phyloP scores from a whole-genome alignment of 2,888 invertebrate genomes.

The Oscheius sp. region DNA sequence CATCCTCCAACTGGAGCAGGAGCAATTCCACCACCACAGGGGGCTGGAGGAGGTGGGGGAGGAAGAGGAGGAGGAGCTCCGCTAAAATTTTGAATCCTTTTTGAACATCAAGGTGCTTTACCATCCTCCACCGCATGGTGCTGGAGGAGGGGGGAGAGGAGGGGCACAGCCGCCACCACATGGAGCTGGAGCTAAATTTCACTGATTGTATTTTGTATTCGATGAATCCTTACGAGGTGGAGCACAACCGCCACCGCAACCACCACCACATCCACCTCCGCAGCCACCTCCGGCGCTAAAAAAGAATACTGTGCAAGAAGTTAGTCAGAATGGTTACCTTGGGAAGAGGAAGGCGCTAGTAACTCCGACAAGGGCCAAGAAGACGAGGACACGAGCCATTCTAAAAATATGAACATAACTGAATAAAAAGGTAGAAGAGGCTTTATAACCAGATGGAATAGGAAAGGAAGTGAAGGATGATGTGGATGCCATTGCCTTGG shows the following conservation, averaged over 20 bases:
- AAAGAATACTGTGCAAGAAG: too few species aligned
- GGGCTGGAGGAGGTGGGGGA: conserved; percentile 11
- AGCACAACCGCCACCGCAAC: too few species aligned
- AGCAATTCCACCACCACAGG: background rate
- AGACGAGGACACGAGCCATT: background rate
- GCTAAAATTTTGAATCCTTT: background rate
- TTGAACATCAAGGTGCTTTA: background rate
- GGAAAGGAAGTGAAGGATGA: too few species aligned
- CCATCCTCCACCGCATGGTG: conserved; percentile 27
- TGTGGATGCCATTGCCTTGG: too few species aligned
- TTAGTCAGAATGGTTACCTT: background rate
- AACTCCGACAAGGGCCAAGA: conserved; percentile 8
- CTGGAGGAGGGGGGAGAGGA: conserved; percentile 9
- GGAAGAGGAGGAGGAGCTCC: conserved; percentile 28
- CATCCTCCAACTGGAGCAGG: conserved; percentile 10
- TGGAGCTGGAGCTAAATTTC: background rate
- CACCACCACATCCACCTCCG: background rate
- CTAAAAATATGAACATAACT: background rate
- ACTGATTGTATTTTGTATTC: too few species aligned
- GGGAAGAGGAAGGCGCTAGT: background rate
- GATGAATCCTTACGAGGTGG: too few species aligned
- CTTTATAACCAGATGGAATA: too few species aligned
- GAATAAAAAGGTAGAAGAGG: too few species aligned
- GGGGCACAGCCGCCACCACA: background rate
- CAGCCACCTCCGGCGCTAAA: background rate